Evolutionary conservation across 2,113 vertebrate species (phyloP).

Genomic region (Cyanoramphus novaezelandiae): DNA sequence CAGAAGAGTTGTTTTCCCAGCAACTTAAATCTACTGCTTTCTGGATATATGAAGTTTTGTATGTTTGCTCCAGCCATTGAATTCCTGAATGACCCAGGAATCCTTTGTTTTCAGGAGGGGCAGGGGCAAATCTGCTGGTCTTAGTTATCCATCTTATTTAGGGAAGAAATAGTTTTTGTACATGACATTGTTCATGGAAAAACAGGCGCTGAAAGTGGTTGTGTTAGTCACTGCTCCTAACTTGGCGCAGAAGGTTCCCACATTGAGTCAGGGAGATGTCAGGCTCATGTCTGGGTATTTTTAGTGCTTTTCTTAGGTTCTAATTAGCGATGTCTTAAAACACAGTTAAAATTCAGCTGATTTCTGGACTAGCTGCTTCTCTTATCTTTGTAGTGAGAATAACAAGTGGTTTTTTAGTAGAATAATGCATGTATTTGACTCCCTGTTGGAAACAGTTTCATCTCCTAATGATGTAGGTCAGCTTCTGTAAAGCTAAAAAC

Average conservation of each 20-base stretch:
- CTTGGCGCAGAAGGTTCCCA: slow-evolving; percentile 43
- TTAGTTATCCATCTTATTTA: neutral
- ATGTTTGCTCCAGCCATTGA: neutral
- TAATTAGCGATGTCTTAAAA: slow-evolving; percentile 2
- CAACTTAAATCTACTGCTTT: neutral
- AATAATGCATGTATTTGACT: neutral
- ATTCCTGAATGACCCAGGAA: neutral
- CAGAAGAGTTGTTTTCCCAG: neutral
- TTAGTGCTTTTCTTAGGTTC: slow-evolving; percentile 9
- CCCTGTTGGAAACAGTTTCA: neutral
- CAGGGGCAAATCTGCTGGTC: neutral
- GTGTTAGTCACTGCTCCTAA: slow-evolving; percentile 22
- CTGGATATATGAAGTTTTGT: neutral
- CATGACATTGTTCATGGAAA: neutral
- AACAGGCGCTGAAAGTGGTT: neutral
- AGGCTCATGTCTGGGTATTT: slow-evolving; percentile 19
- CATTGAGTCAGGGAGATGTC: neutral
- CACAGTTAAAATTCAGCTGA: neutral
- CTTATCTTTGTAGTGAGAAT: neutral
- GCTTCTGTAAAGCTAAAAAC: neutral
- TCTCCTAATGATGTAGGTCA: neutral
- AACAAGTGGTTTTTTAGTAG: neutral
- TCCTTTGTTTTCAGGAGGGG: neutral
- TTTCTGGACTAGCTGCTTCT: neutral
- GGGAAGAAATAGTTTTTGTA: neutral